Evolutionary conservation across 2,888 invertebrate genomes (phyloP).

Genomic region (Acanthosepion esculentum): DNA sequence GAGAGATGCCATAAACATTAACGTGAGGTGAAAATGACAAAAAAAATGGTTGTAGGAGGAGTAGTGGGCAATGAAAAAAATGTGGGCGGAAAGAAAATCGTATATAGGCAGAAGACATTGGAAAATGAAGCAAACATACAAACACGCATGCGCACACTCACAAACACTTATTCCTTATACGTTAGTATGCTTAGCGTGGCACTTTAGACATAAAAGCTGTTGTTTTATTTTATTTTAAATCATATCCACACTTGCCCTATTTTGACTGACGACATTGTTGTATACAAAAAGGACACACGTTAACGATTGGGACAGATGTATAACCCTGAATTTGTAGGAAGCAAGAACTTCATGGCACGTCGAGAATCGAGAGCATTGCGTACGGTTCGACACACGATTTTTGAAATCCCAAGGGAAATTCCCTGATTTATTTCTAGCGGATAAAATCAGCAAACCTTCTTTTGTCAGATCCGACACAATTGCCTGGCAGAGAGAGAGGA

Average conservation of each 20-base stretch:
- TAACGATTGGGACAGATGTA: neutral
- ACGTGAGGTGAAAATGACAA: neutral
- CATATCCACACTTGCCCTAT: neutral
- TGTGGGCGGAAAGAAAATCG: neutral
- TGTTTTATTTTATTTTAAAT: neutral
- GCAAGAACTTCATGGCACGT: neutral
- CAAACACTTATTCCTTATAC: neutral
- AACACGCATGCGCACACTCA: neutral
- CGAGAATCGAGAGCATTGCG: neutral
- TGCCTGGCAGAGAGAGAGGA: neutral
- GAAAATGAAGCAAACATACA: neutral
- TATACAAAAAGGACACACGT: neutral
- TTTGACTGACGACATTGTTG: neutral
- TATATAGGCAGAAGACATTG: neutral
- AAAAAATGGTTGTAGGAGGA: neutral
- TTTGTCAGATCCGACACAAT: neutral
- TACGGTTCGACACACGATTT: constrained; percentile 15
- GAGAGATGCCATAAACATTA: constrained; percentile 15
- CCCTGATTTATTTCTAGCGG: constrained; percentile 12
- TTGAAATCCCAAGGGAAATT: constrained; percentile 18
- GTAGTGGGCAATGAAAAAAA: neutral
- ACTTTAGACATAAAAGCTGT: neutral
- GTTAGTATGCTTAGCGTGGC: neutral
- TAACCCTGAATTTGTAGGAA: neutral
- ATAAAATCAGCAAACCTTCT: neutral